phyloP scores from a whole-genome alignment of 2,888 invertebrate species.

The Microctonus hyperodae region DNA sequence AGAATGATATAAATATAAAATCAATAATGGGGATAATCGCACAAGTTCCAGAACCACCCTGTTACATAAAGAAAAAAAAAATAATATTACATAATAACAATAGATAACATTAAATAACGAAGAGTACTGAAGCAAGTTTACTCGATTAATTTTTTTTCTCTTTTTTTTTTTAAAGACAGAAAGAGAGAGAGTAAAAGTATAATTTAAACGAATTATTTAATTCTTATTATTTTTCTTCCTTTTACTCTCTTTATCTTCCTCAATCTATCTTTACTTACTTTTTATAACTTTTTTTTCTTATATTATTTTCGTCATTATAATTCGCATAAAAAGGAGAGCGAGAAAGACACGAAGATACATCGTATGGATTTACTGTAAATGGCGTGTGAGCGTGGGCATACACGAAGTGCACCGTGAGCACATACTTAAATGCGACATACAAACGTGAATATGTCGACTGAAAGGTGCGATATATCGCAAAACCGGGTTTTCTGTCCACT shows the following conservation, averaged over 20 bases:
- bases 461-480: slow-evolving; percentile 19
- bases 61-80: no score
- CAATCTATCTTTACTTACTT: background rate
- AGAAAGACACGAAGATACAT: slow-evolving; percentile 12
- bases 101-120: no score
- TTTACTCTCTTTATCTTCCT: background rate
- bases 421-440: slow-evolving; percentile 4
- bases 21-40: no score
- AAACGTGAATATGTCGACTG: slow-evolving; percentile 18
- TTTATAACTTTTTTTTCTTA: background rate
- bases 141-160: background rate
- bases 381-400: slow-evolving; percentile 27
- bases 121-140: no score
- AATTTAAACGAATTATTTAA: background rate
- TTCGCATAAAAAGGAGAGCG: background rate
- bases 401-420: slow-evolving; percentile 25
- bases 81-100: no score
- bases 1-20: no score
- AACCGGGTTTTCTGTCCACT: slow-evolving; percentile 24
- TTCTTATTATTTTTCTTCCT: background rate
- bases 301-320: background rate
- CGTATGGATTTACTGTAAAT: slow-evolving; percentile 9
- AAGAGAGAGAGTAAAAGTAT: background rate
- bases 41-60: no score
- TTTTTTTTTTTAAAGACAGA: no score